Evolutionary conservation across 2,797 vertebrate species (phyloP), one percentile per base, ranked within the genome.

Genomic region (Eospalax fontanierii): DNA sequence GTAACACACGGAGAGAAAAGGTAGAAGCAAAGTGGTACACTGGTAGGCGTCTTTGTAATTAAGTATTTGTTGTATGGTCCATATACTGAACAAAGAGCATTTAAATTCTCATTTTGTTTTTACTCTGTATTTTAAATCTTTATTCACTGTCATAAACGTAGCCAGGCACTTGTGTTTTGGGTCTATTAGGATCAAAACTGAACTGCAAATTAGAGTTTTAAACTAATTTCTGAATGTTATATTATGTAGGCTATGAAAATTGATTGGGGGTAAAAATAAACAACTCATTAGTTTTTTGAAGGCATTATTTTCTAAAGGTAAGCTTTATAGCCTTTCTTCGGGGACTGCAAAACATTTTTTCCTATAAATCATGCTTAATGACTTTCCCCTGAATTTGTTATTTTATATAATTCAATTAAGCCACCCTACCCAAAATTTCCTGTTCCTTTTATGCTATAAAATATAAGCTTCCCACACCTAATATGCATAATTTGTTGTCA

Each of bases 401-500:
- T 91, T 97, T 87, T 89, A 84, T 94, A 92, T 93, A 82, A 66
- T 95, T 97, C 87, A 95, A 92, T 73, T 80, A 50, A 93, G 40
- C 18, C 65, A 87, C 65, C 74, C 81, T 93, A 79, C 94, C 22
- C 79, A 93, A 81, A 89, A 82, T 91, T 96, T 93, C 66, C 81
- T 94, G 66, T 76, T 93, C 83, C 79, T 87, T 96, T 96, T 78
- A 86, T 93, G 78, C 65, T 96, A 63, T 88, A 94, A 97, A 96
- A 96, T 92, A 89, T 61, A 95, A 94, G 75, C 87, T 74, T 95
- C 92, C 90, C 71, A 96, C 87, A 93, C 40, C 24, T 79, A 90
- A 74, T 88, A 80, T 93, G 85, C 94, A 95, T 88, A 96, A 96
- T 76, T 88, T 96, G 75, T 81, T 90, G 81, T 97, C 95, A 95